Percentiles rank a stretch among this genome's conserved stretches.
phyloP scores from a whole-genome alignment of 2,113 vertebrate species.

The Pavo muticus region DNA sequence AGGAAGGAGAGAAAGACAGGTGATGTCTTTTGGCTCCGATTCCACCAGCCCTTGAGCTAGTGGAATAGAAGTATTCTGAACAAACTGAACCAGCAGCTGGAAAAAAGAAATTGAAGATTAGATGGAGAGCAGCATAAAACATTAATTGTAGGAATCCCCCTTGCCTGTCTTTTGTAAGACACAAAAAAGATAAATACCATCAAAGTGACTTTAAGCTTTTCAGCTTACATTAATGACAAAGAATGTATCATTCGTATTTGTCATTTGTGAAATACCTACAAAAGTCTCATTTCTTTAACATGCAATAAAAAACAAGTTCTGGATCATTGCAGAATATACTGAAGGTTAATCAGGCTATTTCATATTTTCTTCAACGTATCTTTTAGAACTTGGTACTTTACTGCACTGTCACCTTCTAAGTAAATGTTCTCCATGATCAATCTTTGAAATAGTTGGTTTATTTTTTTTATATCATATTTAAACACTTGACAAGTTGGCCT shows the following conservation, averaged over 20 bases:
- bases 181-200: neutral
- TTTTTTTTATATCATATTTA: neutral
- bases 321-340: neutral
- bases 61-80: slow-evolving; percentile 97
- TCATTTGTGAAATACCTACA: neutral
- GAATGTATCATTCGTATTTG: neutral
- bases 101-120: slow-evolving; percentile 49
- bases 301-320: neutral
- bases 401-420: neutral
- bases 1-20: slow-evolving; percentile 89
- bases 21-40: slow-evolving; percentile 86
- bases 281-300: neutral
- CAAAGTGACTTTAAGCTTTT: neutral
- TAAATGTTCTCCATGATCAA: neutral
- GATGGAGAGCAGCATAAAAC: slow-evolving; percentile 14
- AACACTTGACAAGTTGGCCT: neutral
- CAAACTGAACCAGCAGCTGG: slow-evolving; percentile 99
- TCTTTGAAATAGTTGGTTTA: neutral
- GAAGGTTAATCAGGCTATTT: neutral
- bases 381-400: neutral
- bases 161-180: neutral
- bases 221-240: neutral
- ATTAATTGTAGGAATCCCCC: neutral
- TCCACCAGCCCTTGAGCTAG: slow-evolving; percentile 93
- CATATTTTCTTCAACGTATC: neutral